These are phyloP conservation scores for Isotomurus palustris DNA, from an alignment of 2,888 invertebrate species.

Conservation along the genomic window DNA sequence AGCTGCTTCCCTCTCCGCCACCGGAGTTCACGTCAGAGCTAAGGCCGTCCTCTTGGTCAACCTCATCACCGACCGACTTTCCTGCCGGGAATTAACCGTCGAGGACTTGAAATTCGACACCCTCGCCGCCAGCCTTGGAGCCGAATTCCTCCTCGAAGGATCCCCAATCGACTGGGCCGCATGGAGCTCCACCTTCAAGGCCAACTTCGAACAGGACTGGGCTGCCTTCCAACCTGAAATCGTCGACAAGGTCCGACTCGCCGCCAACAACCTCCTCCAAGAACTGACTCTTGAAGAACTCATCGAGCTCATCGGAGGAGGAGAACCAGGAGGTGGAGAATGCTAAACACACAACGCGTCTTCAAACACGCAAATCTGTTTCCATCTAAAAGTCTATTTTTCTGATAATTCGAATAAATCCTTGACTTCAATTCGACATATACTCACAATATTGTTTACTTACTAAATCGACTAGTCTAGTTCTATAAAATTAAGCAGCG, in stretches of 20 bases:
- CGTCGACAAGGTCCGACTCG: slow-evolving; percentile 18
- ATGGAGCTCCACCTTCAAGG: slow-evolving; percentile 11
- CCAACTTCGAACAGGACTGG: slow-evolving; percentile 24
- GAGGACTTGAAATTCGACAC: slow-evolving; percentile 4
- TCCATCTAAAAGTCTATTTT: too few species aligned
- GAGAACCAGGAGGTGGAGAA: background rate
- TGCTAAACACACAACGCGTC: too few species aligned
- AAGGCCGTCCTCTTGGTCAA: slow-evolving; percentile 9
- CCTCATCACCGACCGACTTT: slow-evolving; percentile 8
- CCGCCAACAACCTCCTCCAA: slow-evolving; percentile 22
- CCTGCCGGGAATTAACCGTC: slow-evolving; percentile 1
- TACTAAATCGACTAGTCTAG: too few species aligned
- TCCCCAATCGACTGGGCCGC: background rate
- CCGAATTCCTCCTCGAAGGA: background rate
- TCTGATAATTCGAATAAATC: too few species aligned
- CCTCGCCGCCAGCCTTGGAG: background rate
- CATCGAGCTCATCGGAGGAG: slow-evolving; percentile 23
- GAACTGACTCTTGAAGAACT: slow-evolving; percentile 24
- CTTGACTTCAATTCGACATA: too few species aligned
- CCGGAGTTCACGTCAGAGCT: background rate
- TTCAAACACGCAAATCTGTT: too few species aligned
- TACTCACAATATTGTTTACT: too few species aligned
- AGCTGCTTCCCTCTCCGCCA: background rate
- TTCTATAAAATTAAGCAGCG: too few species aligned
- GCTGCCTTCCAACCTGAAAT: slow-evolving; percentile 12